Conservation (phyloP, 2,888 invertebrate species). For the Girardia tigrina region DNA sequence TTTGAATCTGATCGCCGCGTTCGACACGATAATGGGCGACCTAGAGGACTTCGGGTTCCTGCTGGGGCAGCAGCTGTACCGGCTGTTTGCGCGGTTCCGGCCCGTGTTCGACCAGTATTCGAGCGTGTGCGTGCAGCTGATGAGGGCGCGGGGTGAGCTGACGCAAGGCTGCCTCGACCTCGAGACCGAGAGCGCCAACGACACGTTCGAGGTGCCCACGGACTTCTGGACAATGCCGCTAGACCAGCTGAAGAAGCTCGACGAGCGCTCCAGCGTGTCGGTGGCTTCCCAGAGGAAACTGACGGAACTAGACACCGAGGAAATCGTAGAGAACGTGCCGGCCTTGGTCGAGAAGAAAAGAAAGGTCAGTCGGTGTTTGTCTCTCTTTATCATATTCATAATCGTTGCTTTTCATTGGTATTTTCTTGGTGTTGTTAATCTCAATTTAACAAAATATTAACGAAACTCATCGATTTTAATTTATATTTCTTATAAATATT, state of each 20-base stretch:
- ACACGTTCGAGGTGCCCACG: background rate
- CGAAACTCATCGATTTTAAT: no score
- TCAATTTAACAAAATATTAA: no score
- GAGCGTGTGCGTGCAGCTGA: background rate
- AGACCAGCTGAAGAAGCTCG: background rate
- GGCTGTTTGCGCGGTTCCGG: background rate
- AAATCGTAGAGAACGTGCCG: background rate
- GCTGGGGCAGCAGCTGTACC: slow-evolving; percentile 5
- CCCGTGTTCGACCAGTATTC: background rate
- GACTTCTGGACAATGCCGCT: background rate
- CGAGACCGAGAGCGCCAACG: background rate
- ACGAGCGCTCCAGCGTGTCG: no score
- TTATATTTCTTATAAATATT: no score
- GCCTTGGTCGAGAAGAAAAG: background rate
- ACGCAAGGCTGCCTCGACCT: background rate
- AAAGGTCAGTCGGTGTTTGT: no score
- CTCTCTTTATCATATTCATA: no score
- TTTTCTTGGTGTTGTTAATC: no score
- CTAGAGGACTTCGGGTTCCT: background rate
- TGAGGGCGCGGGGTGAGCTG: background rate
- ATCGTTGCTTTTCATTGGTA: no score
- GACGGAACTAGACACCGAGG: background rate
- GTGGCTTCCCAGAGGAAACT: background rate
- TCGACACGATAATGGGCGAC: background rate
- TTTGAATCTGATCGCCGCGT: background rate